phyloP scores from a whole-genome alignment of 2,888 invertebrate genomes.

The Aleiodes testaceus region DNA sequence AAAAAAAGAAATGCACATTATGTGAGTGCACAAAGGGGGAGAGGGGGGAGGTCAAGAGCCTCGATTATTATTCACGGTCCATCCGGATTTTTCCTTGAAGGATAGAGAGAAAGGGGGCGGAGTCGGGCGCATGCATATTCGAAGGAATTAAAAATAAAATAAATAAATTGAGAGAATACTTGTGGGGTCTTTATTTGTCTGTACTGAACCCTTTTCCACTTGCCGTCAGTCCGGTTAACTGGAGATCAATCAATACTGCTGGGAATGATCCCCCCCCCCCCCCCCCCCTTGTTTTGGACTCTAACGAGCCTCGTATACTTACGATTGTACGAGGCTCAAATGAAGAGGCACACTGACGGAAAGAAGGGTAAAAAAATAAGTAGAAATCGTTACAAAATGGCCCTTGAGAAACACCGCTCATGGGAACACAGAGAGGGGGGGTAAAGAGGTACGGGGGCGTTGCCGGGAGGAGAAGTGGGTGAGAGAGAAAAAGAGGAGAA shows the following conservation, averaged over 20 bases:
- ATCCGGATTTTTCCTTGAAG: slow-evolving; percentile 20
- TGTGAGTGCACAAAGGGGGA: not conserved
- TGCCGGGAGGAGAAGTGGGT: slow-evolving; percentile 2
- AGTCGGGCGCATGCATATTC: slow-evolving; percentile 60
- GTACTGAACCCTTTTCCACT: slow-evolving; percentile 54
- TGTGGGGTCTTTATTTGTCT: slow-evolving; percentile 55
- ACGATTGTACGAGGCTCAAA: slow-evolving; percentile 12
- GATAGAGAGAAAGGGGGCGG: slow-evolving; percentile 53
- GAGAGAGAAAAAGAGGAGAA: slow-evolving; percentile 19
- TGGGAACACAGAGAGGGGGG: slow-evolving; percentile 40
- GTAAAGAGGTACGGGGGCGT: slow-evolving; percentile 45
- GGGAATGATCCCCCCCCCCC: slow-evolving; percentile 48
- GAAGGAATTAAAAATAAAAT: slow-evolving; percentile 48
- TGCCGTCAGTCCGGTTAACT: slow-evolving; percentile 65
- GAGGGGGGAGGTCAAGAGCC: slow-evolving; percentile 42
- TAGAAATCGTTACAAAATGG: slow-evolving; percentile 67
- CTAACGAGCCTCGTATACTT: slow-evolving; percentile 47
- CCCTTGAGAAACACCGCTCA: slow-evolving; percentile 62
- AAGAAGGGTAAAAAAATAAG: slow-evolving; percentile 37
- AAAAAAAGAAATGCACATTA: not conserved
- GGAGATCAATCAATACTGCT: slow-evolving; percentile 70
- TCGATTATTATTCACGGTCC: slow-evolving; percentile 61
- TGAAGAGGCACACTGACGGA: slow-evolving; percentile 26
- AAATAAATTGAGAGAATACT: slow-evolving; percentile 50
- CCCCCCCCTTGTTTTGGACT: slow-evolving; percentile 49